Evolutionary conservation across 2,888 invertebrate genomes (phyloP).

Genomic region (Mayetiola destructor): DNA sequence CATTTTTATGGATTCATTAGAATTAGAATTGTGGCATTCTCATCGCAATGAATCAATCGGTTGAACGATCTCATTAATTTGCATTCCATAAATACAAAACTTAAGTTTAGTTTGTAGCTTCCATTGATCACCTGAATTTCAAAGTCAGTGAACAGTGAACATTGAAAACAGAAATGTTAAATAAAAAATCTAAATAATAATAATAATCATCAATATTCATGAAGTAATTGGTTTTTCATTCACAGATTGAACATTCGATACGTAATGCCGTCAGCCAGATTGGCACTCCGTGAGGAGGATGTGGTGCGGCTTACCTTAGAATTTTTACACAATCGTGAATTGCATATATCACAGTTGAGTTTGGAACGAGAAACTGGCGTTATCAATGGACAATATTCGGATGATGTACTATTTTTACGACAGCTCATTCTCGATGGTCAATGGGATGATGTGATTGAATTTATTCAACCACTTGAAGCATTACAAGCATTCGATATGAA

Average conservation of each 20-base stretch:
- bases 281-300: slow-evolving; percentile 76
- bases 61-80: no score
- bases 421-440: slow-evolving; percentile 79
- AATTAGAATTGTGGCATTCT: no score
- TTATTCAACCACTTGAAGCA: slow-evolving; percentile 82
- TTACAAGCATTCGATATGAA: slow-evolving; percentile 68
- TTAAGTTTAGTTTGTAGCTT: no score
- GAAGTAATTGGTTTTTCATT: slow-evolving; percentile 16
- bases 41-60: no score
- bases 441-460: slow-evolving; percentile 94
- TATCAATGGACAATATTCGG: slow-evolving; percentile 83
- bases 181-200: not conserved
- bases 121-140: no score
- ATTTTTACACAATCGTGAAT: slow-evolving; percentile 74
- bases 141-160: no score
- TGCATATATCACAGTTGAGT: slow-evolving; percentile 82
- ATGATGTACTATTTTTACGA: slow-evolving; percentile 84
- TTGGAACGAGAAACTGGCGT: slow-evolving; percentile 90
- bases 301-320: slow-evolving; percentile 72
- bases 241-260: slow-evolving; percentile 35
- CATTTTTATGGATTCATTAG: no score
- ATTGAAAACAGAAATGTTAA: no score
- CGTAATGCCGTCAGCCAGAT: slow-evolving; percentile 66
- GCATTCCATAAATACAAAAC: no score
- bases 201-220: no score